A percentile compares a stretch with the other conserved stretches of the same genome.
Conservation (phyloP, 2,113 vertebrate species). For the Gadus macrocephalus region DNA sequence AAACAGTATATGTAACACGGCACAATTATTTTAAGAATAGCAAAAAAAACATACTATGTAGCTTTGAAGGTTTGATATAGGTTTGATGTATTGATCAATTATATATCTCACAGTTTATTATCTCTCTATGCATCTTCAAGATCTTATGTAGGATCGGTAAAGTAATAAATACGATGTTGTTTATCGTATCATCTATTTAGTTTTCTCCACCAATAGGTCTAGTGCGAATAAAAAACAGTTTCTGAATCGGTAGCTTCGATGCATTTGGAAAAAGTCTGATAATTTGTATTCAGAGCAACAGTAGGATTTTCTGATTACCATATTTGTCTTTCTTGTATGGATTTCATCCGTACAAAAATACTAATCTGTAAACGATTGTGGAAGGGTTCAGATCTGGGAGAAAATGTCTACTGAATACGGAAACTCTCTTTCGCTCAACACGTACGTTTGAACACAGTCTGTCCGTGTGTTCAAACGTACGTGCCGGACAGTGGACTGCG, state of each 20-base stretch:
- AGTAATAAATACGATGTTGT: too few species aligned
- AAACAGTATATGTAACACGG: constrained; percentile 28
- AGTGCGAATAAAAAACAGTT: constrained; percentile 35
- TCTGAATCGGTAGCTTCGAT: constrained; percentile 14
- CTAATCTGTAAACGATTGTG: neutral
- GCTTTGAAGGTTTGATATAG: too few species aligned
- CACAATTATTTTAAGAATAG: constrained; percentile 4
- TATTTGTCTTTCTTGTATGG: constrained; percentile 16
- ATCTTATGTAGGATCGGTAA: too few species aligned
- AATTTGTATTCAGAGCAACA: constrained; percentile 30
- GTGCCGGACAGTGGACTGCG: too few species aligned
- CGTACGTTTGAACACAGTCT: too few species aligned
- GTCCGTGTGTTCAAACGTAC: too few species aligned
- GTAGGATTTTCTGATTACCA: constrained; percentile 37
- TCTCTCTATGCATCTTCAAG: too few species aligned
- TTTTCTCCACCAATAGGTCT: constrained; percentile 1
- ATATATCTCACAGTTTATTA: too few species aligned
- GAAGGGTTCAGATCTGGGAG: constrained; percentile 30
- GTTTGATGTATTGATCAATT: too few species aligned
- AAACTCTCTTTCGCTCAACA: too few species aligned
- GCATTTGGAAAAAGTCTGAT: constrained; percentile 16
- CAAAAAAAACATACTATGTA: neutral
- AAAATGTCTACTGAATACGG: constrained; percentile 29
- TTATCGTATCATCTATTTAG: neutral
- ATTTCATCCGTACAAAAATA: constrained; percentile 21